Percentiles rank a stretch among this genome's conserved stretches.
Evolutionary conservation across 2,888 invertebrate genomes (phyloP).

Genomic region (Oscheius onirici): DNA sequence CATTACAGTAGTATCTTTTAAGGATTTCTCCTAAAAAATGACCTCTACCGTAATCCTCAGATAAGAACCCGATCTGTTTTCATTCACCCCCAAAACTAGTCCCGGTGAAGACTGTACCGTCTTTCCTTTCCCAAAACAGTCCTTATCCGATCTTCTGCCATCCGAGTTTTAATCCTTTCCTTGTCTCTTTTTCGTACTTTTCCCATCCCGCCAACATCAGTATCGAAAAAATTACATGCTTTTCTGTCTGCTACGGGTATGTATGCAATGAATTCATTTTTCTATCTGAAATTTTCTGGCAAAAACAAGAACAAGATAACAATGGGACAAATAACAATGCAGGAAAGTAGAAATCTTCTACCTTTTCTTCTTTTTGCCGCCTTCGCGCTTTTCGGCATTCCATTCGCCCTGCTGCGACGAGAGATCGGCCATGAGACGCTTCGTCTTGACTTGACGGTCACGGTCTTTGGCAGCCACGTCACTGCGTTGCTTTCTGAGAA

Average conservation of each 20-base stretch:
- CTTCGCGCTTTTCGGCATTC: slow-evolving; percentile 52
- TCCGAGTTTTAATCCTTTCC: slow-evolving; percentile 24
- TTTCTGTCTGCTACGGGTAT: slow-evolving; percentile 24
- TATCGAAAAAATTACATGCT: slow-evolving; percentile 6
- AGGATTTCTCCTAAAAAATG: too few species aligned
- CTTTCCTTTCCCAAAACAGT: slow-evolving; percentile 14
- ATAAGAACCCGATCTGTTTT: background rate
- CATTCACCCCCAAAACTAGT: background rate
- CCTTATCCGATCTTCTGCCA: slow-evolving; percentile 22
- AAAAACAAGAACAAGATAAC: slow-evolving; percentile 6
- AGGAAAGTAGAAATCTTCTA: slow-evolving; percentile 33
- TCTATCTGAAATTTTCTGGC: too few species aligned
- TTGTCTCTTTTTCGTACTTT: too few species aligned
- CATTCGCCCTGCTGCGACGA: slow-evolving; percentile 65
- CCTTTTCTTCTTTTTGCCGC: slow-evolving; percentile 58
- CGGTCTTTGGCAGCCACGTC: slow-evolving; percentile 44
- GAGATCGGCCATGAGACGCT: slow-evolving; percentile 59
- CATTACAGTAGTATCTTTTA: too few species aligned
- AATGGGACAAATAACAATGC: background rate
- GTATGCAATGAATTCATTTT: slow-evolving; percentile 25
- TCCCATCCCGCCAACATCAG: background rate
- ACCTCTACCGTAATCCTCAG: too few species aligned
- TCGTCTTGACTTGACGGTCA: slow-evolving; percentile 45
- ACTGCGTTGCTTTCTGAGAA: slow-evolving; percentile 77
- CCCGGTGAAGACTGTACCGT: slow-evolving; percentile 29